A percentile compares a stretch with the other conserved stretches of the same genome.
phyloP scores from a whole-genome alignment of 2,797 vertebrate species.

The Nyctibius grandis region DNA sequence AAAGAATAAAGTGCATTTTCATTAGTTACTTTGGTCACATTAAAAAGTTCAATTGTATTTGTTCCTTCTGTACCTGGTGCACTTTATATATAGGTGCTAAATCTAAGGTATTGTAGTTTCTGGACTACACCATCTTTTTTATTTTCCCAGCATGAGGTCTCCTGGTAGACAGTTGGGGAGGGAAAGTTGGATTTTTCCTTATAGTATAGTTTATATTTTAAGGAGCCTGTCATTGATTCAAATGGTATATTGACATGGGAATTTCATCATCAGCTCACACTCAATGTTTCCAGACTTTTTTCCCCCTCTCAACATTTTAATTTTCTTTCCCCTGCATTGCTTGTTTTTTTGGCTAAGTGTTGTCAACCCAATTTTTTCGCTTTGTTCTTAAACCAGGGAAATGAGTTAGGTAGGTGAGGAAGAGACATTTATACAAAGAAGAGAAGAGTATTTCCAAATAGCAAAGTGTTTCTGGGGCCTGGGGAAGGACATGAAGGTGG shows the following conservation, averaged over 20 bases:
- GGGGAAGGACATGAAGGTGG: background rate
- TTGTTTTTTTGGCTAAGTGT: background rate
- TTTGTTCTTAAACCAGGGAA: background rate
- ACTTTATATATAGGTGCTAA: background rate
- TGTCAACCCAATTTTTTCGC: background rate
- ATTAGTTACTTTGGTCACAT: background rate
- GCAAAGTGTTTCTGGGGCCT: background rate
- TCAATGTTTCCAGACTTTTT: background rate
- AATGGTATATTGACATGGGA: background rate
- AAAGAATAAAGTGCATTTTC: background rate
- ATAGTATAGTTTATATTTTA: background rate
- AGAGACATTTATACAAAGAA: background rate
- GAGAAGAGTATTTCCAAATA: background rate
- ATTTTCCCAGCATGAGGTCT: background rate
- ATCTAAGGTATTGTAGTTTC: background rate
- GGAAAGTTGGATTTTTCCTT: background rate
- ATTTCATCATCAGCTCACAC: background rate
- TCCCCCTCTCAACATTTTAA: background rate
- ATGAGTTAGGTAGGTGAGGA: background rate
- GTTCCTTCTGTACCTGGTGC: background rate
- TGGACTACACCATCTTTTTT: background rate
- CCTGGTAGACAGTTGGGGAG: background rate
- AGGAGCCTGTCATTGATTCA: background rate
- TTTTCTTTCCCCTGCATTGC: background rate
- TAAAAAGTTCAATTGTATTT: background rate